Evolutionary conservation across 1,140 invertebrate genomes (phyloP), one percentile per base, ranked within the genome.

Genomic region (Cryptotermes secundus): DNA sequence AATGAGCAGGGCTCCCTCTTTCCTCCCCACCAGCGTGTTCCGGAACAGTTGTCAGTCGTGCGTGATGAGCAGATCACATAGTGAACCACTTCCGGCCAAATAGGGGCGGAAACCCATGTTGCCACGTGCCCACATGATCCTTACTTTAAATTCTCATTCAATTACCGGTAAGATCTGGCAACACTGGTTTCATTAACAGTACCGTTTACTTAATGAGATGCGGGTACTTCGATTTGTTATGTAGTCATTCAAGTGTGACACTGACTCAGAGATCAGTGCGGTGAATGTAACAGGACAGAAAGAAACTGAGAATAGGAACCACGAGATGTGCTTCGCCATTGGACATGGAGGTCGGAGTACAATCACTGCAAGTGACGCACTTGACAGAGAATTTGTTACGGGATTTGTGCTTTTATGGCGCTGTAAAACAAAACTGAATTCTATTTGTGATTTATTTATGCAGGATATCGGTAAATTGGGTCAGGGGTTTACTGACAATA

Each of bases 51-150:
- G 59, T 26, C n/a, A 10, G 26, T n/a, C 26, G 59, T 72, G 59
- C 59, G 59, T 72, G 59, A 31, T 72, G 59, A 72, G 14, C 59
- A 72, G 4, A n/a, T 72, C 59, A 26, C 59, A 72, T 14, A 72
- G 26, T 31, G 59, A 72, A 72, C 59, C 59, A 72, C 59, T 72
- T 72, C 59, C 59, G 59, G 59, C 59, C n/a, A 72, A 31, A 72
- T 72, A 72, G 59, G 59, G 59, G 59, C 59, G n/a, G n/a, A 72
- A 72, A 72, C 26, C 26, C 59, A 72, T n/a, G 59, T 72, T 72
- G 59, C 59, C 59, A 72, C 59, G 59, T 72, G 59, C 59, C 59
- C n/a, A 31, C 59, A 72, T 31, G n/a, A n/a, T 4, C n/a, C 31
- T 7, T 12, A 16, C 12, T 49, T 19, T 49, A 14, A 49, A 49